Conservation (phyloP, 1,140 invertebrate species). For the Saccostrea glomerata region DNA sequence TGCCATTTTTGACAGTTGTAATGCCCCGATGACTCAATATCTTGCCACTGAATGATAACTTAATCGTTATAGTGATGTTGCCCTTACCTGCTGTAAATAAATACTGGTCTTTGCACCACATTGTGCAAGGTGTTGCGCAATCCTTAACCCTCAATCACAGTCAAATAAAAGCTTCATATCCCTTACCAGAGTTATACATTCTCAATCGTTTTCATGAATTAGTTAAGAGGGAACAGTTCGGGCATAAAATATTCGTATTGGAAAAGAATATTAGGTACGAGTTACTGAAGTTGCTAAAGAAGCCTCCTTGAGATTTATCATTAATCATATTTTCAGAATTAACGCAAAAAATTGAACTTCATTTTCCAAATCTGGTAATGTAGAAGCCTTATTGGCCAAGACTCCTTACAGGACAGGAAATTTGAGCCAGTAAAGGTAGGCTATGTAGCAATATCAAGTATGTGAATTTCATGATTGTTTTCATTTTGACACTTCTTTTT, state of each 20-base stretch:
- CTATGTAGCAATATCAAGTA: too few relatives aligned
- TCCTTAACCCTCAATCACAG: not conserved
- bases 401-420: too few relatives aligned
- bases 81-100: not conserved
- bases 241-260: not conserved
- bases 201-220: not conserved
- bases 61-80: not conserved
- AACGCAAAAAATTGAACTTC: too few relatives aligned
- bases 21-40: not conserved
- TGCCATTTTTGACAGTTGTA: slow-evolving; percentile 5
- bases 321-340: too few relatives aligned
- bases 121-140: slow-evolving; percentile 23
- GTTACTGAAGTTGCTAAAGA: not conserved
- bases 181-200: not conserved
- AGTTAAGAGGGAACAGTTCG: not conserved
- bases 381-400: too few relatives aligned
- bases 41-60: not conserved
- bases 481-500: too few relatives aligned
- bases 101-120: not conserved
- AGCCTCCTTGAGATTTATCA: not conserved
- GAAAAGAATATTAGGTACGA: not conserved
- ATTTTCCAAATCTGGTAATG: too few relatives aligned
- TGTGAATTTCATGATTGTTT: too few relatives aligned
- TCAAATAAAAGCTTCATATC: not conserved
- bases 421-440: too few relatives aligned